phyloP scores from a whole-genome alignment of 1,140 invertebrate species.

The Ceratina calcarata region DNA sequence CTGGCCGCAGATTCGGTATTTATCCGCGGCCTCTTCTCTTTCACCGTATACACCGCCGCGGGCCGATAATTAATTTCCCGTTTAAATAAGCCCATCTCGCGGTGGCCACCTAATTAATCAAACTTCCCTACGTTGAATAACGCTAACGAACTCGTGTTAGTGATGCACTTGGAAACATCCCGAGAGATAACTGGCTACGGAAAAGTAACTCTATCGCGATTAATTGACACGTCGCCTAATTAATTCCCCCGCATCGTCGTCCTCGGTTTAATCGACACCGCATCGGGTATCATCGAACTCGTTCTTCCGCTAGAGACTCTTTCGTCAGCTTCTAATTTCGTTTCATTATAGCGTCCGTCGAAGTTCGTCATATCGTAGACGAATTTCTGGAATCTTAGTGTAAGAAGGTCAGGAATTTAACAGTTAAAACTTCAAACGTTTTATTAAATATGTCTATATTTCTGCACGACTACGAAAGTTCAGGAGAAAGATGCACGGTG shows the following conservation, averaged over 20 bases:
- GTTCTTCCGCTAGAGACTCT: neutral
- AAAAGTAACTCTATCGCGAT: constrained; percentile 30
- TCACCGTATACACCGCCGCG: too few relatives aligned
- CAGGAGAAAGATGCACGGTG: too few relatives aligned
- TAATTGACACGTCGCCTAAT: constrained; percentile 28
- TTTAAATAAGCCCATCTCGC: constrained; percentile 40
- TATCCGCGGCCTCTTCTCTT: constrained; percentile 21
- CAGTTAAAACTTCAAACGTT: too few relatives aligned
- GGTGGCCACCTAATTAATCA: constrained; percentile 46
- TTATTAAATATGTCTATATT: too few relatives aligned
- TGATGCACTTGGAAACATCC: constrained; percentile 36
- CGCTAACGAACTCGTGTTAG: constrained; percentile 46
- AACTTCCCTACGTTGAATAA: constrained; percentile 31
- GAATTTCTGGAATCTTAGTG: too few relatives aligned
- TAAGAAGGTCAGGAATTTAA: too few relatives aligned
- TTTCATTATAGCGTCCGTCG: too few relatives aligned
- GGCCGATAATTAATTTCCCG: constrained; percentile 51
- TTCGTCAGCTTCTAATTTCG: neutral
- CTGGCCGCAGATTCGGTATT: constrained; percentile 19
- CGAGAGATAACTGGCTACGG: constrained; percentile 5
- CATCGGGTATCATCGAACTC: too few relatives aligned
- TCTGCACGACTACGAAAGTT: too few relatives aligned
- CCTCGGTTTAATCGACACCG: too few relatives aligned
- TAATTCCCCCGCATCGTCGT: neutral
- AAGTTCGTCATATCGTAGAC: too few relatives aligned